Conservation (phyloP, 2,113 vertebrate genomes). For the Leuciscus idus region DNA sequence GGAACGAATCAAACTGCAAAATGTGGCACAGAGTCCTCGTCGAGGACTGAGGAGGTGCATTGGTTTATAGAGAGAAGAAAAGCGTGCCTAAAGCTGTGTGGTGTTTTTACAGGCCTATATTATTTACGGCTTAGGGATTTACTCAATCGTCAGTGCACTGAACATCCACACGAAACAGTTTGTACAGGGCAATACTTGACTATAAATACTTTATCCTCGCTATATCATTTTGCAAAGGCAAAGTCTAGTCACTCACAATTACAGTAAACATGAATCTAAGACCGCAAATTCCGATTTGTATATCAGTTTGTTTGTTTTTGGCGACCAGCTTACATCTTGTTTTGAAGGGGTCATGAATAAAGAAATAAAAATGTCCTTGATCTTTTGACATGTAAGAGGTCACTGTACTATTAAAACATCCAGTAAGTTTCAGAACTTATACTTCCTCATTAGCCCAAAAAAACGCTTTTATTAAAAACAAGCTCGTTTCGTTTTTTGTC, state of each 20-base stretch:
- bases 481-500: too few species aligned
- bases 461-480: too few species aligned
- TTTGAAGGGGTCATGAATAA: too few species aligned
- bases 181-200: slow-evolving; percentile 38
- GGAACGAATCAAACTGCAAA: slow-evolving; percentile 60
- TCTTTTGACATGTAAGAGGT: too few species aligned
- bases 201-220: slow-evolving; percentile 41
- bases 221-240: not conserved
- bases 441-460: too few species aligned
- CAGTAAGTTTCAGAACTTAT: too few species aligned
- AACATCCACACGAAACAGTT: slow-evolving; percentile 28
- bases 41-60: slow-evolving; percentile 53
- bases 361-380: too few species aligned
- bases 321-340: too few species aligned
- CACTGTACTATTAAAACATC: too few species aligned
- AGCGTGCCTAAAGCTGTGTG: slow-evolving; percentile 49
- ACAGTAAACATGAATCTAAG: not conserved
- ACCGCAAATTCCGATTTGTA: too few species aligned
- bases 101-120: slow-evolving; percentile 63
- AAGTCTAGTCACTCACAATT: slow-evolving; percentile 25
- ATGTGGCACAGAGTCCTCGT: slow-evolving; percentile 55
- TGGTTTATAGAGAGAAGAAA: slow-evolving; percentile 39
- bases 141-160: slow-evolving; percentile 21
- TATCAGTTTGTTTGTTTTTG: too few species aligned
- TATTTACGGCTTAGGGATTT: slow-evolving; percentile 58